Evolutionary conservation across 2,888 invertebrate species (phyloP).

Genomic region (Harpalus rubripes): DNA sequence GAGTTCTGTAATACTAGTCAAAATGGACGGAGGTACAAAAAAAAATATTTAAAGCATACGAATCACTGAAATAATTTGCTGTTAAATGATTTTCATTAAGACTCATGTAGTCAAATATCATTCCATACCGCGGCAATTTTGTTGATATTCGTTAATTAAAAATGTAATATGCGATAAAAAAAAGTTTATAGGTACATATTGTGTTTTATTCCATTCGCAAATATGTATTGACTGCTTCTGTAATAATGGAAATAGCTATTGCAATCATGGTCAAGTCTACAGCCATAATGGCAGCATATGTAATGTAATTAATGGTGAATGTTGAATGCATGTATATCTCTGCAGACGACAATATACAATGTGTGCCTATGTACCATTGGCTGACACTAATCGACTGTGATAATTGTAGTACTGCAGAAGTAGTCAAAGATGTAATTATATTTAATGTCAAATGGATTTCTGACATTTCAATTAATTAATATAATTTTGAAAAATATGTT

Average conservation of each 20-base stretch:
- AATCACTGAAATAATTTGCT: too few species aligned
- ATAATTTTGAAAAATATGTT: background rate
- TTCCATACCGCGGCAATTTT: too few species aligned
- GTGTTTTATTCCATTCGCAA: background rate
- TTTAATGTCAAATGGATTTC: background rate
- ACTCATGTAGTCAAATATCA: too few species aligned
- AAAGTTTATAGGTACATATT: background rate
- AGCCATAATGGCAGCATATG: background rate
- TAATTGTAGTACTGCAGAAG: background rate
- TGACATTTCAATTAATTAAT: background rate
- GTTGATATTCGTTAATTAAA: background rate
- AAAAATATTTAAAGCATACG: too few species aligned
- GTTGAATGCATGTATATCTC: constrained; percentile 1
- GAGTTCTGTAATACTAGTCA: too few species aligned
- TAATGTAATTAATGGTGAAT: constrained; percentile 7
- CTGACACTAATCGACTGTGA: background rate
- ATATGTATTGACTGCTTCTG: background rate
- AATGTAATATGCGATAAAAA: background rate
- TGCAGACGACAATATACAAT: background rate
- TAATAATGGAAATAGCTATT: background rate
- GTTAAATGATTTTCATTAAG: too few species aligned
- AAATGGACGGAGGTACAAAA: too few species aligned
- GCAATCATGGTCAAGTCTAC: background rate
- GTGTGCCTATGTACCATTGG: background rate
- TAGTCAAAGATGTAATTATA: background rate